phyloP scores from a whole-genome alignment of 2,888 invertebrate species.

The Acanthopleura granulata region DNA sequence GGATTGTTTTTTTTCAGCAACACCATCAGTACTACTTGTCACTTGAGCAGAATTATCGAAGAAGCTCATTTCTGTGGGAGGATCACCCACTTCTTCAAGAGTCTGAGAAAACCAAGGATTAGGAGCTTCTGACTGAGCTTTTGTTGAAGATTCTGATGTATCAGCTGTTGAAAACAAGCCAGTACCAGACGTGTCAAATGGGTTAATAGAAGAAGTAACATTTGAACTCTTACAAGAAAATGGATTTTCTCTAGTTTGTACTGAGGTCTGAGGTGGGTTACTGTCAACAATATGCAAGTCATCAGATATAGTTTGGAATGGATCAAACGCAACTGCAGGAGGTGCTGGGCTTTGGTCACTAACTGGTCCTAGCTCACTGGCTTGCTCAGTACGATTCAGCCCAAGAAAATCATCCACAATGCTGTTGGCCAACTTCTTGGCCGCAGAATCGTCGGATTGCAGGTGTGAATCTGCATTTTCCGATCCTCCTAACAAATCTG shows the following conservation, averaged over 20 bases:
- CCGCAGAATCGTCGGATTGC: constrained; percentile 28
- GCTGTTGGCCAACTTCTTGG: constrained; percentile 45
- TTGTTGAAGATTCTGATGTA: neutral
- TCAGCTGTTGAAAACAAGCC: neutral
- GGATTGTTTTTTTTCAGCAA: neutral
- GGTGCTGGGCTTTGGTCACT: neutral
- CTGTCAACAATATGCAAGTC: constrained; percentile 21
- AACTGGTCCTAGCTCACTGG: neutral
- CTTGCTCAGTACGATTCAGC: constrained; percentile 27
- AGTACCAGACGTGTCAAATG: constrained; percentile 2
- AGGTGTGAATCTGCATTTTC: constrained; percentile 32
- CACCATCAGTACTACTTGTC: neutral
- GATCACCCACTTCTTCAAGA: neutral
- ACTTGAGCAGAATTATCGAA: neutral
- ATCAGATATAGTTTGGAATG: constrained; percentile 43
- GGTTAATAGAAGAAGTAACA: constrained; percentile 1
- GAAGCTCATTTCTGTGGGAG: neutral
- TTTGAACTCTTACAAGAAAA: neutral
- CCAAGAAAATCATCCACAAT: constrained; percentile 52
- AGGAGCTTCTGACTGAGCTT: neutral
- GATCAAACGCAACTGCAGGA: constrained; percentile 40
- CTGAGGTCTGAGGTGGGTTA: neutral
- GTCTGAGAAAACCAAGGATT: constrained; percentile 18
- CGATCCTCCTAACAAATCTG: constrained; percentile 33
- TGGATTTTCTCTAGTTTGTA: neutral